Conservation (phyloP, 2,113 vertebrate genomes). For the Xenopus laevis region DNA sequence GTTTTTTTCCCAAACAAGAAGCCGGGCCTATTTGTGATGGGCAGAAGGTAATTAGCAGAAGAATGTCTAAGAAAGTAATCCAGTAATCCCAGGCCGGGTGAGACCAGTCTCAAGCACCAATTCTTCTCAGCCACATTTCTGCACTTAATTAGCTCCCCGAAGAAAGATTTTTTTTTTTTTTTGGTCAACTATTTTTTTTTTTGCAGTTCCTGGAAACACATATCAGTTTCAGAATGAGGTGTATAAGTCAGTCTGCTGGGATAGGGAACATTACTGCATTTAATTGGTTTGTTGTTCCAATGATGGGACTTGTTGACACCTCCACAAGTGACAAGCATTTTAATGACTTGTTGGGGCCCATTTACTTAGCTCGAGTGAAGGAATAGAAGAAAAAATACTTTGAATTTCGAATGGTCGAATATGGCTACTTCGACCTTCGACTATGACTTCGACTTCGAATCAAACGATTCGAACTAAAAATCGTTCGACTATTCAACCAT, state of each 20-base stretch:
- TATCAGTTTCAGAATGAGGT: not conserved
- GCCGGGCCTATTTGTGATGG: not conserved
- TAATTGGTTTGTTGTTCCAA: not conserved
- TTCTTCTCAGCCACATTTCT: slow-evolving; percentile 5
- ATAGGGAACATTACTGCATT: not conserved
- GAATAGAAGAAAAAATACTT: too few relatives aligned
- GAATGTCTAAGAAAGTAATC: slow-evolving; percentile 18
- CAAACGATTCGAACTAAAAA: too few relatives aligned
- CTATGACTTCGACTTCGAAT: too few relatives aligned
- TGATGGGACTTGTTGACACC: not conserved
- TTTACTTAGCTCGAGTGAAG: too few relatives aligned
- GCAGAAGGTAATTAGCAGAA: slow-evolving; percentile 18
- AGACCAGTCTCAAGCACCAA: not conserved
- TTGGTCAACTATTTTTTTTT: not conserved
- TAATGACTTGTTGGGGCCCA: too few relatives aligned
- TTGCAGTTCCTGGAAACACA: slow-evolving; percentile 6
- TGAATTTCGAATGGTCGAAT: too few relatives aligned
- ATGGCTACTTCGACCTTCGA: too few relatives aligned
- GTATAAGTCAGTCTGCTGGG: not conserved
- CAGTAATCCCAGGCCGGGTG: slow-evolving; percentile 8
- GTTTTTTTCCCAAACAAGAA: not conserved
- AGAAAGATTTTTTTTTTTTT: slow-evolving; percentile 4
- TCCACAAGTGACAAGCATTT: not conserved
- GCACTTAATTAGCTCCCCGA: slow-evolving; percentile 11
- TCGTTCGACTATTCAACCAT: too few relatives aligned